Evolutionary conservation across 2,113 vertebrate species (phyloP).

Genomic region (Hemiscyllium ocellatum): DNA sequence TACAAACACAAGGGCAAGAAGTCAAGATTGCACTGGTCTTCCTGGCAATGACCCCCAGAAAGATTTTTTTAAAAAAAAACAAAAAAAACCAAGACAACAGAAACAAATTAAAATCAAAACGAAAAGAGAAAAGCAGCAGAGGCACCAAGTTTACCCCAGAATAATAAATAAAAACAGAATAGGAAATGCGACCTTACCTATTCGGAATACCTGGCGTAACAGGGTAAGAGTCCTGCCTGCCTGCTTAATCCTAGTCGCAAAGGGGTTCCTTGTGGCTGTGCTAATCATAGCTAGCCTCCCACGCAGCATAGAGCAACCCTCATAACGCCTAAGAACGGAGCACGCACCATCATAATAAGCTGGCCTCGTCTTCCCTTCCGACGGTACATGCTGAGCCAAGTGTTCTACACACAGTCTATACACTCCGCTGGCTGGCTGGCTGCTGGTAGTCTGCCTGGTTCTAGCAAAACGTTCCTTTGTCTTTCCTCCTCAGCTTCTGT

Average conservation of each 20-base stretch:
- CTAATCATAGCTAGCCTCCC: constrained; percentile 3
- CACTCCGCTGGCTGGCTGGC: not conserved
- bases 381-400: not conserved
- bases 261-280: not conserved
- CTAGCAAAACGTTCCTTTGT: not conserved
- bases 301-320: not conserved
- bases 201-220: not conserved
- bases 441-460: not conserved
- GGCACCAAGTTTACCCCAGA: not conserved
- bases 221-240: not conserved
- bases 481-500: not conserved
- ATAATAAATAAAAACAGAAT: not conserved
- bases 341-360: not conserved
- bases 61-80: too few species aligned
- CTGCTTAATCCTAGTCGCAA: not conserved
- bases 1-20: too few species aligned
- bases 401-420: not conserved
- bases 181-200: constrained; percentile 8
- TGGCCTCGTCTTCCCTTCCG: not conserved
- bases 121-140: too few species aligned
- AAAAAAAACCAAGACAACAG: too few species aligned
- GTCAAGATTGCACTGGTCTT: too few species aligned
- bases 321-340: not conserved
- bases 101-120: too few species aligned
- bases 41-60: too few species aligned